Base-by-base conservation (phyloP, 2,113 vertebrate genomes). In the Stigmatopora argus region DNA sequence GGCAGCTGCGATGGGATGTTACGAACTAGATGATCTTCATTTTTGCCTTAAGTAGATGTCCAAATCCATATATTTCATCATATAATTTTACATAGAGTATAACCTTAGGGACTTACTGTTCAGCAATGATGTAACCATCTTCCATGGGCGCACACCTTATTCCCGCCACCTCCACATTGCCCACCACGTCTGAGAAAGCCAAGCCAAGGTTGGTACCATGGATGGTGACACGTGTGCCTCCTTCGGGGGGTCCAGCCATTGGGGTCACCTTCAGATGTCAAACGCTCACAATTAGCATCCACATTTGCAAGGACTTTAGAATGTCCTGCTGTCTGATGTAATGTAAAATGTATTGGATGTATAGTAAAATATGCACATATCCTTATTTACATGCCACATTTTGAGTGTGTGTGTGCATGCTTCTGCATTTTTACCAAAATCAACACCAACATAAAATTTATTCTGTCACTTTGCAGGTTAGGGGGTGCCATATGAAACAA, bases 161-260 rank as follows among this genome's bases (percentile, higher is more conserved):
- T 46, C 95, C 97, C 0, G 97, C 96, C 76, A 99, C 95, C 85
- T 94, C 90, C 66, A 99, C 95, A 0, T 96, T 94, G 6, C 90
- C 92, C 21, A 94, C 91, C 67, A 99, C 94, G 87, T 99, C 97
- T 0, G 93, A 91, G 86, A 99, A 98, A 72, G 95, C 91, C 88
- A 99, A 87, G 15, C 96, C 97, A 44, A 99, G 91, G 86, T 99
- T 99, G 3, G 94, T 92, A 0, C 97, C 96, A 0, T 92, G 94
- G 88, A 99, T 98, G 62, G 96, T 99, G 76, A 99, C 97, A 45
- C 92, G 90, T 0, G 96, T 99, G 11, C 97, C 97, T 75, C 97
- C 97, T 77, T 97, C 95, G 0, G 94, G 96, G 1, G 97, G 97
- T 21, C 97, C 97, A 0, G 96, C 95, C 64, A 96, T 91, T 0